These are phyloP conservation scores for Dimorphilus gyrociliatus DNA, from an alignment of 2,888 invertebrate species.

Conservation along the genomic window DNA sequence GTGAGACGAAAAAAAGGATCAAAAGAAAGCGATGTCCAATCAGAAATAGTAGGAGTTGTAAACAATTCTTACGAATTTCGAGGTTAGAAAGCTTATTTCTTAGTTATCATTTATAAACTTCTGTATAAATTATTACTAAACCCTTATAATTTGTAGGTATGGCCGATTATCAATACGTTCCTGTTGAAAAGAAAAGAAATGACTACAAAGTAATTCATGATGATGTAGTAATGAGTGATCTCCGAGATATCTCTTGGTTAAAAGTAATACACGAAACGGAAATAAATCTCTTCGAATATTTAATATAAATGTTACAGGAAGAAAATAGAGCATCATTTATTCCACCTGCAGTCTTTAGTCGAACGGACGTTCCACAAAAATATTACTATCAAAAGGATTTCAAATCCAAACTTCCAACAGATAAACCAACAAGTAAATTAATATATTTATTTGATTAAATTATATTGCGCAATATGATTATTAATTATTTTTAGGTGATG, in stretches of 20 bases:
- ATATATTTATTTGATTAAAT: too few relatives aligned
- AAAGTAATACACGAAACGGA: neutral
- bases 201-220: neutral
- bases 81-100: slow-evolving; percentile 17
- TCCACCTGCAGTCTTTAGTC: slow-evolving; percentile 60
- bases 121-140: slow-evolving; percentile 2
- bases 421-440: too few relatives aligned
- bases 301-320: slow-evolving; percentile 1
- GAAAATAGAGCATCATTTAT: slow-evolving; percentile 47
- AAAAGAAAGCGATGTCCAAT: slow-evolving; percentile 21
- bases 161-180: slow-evolving; percentile 81
- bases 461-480: too few relatives aligned
- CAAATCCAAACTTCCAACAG: too few relatives aligned
- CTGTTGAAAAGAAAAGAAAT: slow-evolving; percentile 42
- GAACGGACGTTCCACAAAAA: slow-evolving; percentile 48
- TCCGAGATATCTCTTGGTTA: neutral
- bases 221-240: neutral
- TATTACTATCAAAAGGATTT: slow-evolving; percentile 25
- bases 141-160: slow-evolving; percentile 46
- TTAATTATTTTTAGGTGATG: too few relatives aligned
- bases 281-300: slow-evolving; percentile 1
- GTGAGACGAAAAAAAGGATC: slow-evolving; percentile 45
- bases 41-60: slow-evolving; percentile 36
- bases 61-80: slow-evolving; percentile 35
- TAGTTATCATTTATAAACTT: neutral